Base-by-base conservation (phyloP, 2,888 invertebrate genomes). In the Zygaena filipendulae region DNA sequence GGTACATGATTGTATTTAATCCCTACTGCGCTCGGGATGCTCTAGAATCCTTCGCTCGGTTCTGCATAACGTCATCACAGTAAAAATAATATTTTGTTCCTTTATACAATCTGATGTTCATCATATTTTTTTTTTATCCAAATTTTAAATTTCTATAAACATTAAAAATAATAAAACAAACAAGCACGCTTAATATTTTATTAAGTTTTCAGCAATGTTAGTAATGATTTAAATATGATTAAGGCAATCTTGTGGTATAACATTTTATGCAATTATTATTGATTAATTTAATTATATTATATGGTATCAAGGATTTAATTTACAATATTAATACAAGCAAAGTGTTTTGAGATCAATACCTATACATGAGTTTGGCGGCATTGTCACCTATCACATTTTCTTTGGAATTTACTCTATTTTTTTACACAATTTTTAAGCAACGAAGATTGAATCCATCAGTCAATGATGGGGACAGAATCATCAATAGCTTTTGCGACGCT, bases 191-290 rank as follows among this genome's bases (percentile, higher is more conserved):
- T 75, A 77, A 74, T 75, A 74, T 49, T 75, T 75, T 77, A 75
- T 75, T 75, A 52, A 58, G 50, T 66, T 67, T 16, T 62, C 60
- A 69, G 74, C 71, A 62, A 64, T 63, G 62, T 67, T 52, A 54
- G 49, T 61, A 60, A 64, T 66, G 62, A 66, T 55, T 63, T 70
- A 70, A 70, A 72, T 67, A 66, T 63, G 63, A 61, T 50, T 77
- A 79, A 77, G 77, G 79, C 79, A 75, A 66, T 79, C 71, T 67
- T 57, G 74, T 72, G 74, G 62, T 70, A 59, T 16, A 6, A 16
- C 7, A 7, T 64, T 67, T 64, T 52, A 69, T 66, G 68, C 70
- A 56, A 60, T 63, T 70, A 68, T 63, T 59, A 53, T 61, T 64
- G 60, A 66, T 50, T 60, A 63, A 48, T 49, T 60, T n/a, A n/a